phyloP scores from a whole-genome alignment of 2,797 vertebrate genomes.

The Dallia pectoralis region DNA sequence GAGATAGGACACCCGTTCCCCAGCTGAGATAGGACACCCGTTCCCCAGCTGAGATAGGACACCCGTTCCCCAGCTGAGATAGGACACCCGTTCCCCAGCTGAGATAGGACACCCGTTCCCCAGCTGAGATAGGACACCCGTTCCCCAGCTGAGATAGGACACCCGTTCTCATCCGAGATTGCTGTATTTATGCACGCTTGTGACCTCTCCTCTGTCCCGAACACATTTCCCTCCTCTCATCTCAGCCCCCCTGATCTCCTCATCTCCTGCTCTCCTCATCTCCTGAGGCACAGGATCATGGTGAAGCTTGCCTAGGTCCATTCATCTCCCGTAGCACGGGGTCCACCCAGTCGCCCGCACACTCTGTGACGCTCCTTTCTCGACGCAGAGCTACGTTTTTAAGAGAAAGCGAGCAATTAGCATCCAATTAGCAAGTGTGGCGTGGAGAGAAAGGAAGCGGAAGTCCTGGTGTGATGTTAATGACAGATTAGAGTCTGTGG shows the following conservation, averaged over 20 bases:
- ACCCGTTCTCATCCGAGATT: too few relatives aligned
- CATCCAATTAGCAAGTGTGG: not conserved
- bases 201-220: not conserved
- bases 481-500: not conserved
- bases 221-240: not conserved
- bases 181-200: too few relatives aligned
- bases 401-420: not conserved
- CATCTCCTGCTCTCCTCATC: not conserved
- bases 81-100: too few relatives aligned
- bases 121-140: too few relatives aligned
- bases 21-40: too few relatives aligned
- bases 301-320: not conserved
- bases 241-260: not conserved
- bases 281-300: constrained; percentile 8
- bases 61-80: too few relatives aligned
- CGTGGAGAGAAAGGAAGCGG: not conserved
- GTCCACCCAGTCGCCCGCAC: not conserved
- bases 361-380: not conserved
- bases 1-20: too few relatives aligned
- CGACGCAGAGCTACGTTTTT: not conserved
- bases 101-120: too few relatives aligned
- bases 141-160: too few relatives aligned
- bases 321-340: not conserved
- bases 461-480: not conserved
- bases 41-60: too few relatives aligned